Evolutionary conservation across 2,113 vertebrate genomes (phyloP), one percentile per base, ranked within the genome.

Genomic region (Tautogolabrus adspersus): DNA sequence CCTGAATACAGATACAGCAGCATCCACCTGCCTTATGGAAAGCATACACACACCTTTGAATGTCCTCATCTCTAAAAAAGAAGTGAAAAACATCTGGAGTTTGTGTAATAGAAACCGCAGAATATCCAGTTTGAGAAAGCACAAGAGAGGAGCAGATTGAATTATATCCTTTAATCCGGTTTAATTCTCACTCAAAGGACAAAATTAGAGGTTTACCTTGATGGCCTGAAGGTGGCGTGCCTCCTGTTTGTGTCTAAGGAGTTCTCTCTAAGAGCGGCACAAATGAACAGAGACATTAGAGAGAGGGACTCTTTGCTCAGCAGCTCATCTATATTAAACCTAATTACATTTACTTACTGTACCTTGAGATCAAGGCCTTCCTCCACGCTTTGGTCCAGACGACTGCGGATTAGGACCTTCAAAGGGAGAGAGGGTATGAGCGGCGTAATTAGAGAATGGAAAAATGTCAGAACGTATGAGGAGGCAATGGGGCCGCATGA

Each of bases 311-410:
- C 34, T 56, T 64, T 19, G 42, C 23, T 51, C 19, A 8, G 68
- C 63, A 74, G 66, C 67, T 73, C 63, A 65, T 83, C 69, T 80
- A 66, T 73, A 56, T 72, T 70, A 82, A 77, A 63, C 51, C 82
- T 67, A 86, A 83, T 94, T 91, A 77, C 23, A 67, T 82, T 88
- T 74, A 76, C 80, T 74, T 62, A 70, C 66, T 62, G 81, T 88
- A 99, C 98, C 97, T 98, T 99, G 46, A 99, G 92, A 85, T 97
- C 96, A 92, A 98, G 95, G 75, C 96, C 95, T 85, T 99, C 97
- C 70, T 97, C 96, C 93, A 95, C 83, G 37, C 97, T 98, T 94
- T 98, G 97, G 92, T 99, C 98, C 89, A 99, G 93, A 2, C 96
- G 97, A 90, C 97, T 97, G 52, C 95, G 95, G 89, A 97, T 96